Conservation (phyloP, 2,888 invertebrate genomes). For the Chesias legatella region DNA sequence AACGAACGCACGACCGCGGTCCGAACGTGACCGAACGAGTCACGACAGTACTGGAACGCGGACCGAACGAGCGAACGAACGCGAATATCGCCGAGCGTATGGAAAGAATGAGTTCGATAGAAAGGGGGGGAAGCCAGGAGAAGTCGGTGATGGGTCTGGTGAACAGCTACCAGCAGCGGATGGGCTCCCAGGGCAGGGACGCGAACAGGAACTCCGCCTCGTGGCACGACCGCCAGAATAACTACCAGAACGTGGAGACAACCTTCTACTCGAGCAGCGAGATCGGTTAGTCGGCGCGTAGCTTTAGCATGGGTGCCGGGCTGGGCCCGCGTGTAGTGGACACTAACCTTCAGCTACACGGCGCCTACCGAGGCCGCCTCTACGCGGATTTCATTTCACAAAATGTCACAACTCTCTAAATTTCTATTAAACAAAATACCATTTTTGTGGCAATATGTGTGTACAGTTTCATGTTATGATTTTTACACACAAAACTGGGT, state of each 20-base stretch:
- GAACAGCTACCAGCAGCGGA: slow-evolving; percentile 67
- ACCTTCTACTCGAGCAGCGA: slow-evolving; percentile 69
- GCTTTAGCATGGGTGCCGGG: too few relatives aligned
- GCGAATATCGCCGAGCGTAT: slow-evolving; percentile 2
- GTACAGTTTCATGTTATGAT: too few relatives aligned
- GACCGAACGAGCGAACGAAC: slow-evolving; percentile 21
- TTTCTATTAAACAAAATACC: too few relatives aligned
- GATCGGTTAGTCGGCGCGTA: slow-evolving; percentile 56
- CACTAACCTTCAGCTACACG: too few relatives aligned
- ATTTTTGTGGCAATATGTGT: too few relatives aligned
- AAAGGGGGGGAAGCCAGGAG: slow-evolving; percentile 27
- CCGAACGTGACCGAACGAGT: slow-evolving; percentile 48
- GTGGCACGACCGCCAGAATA: slow-evolving; percentile 43
- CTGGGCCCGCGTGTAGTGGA: too few relatives aligned
- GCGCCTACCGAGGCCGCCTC: too few relatives aligned
- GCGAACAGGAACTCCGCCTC: slow-evolving; percentile 39
- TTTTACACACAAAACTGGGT: too few relatives aligned
- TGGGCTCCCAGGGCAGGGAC: slow-evolving; percentile 48
- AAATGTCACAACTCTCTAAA: too few relatives aligned
- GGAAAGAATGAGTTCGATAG: slow-evolving; percentile 4
- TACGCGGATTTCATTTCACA: too few relatives aligned
- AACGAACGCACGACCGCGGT: slow-evolving; percentile 36
- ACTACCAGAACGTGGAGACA: slow-evolving; percentile 59
- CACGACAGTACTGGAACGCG: slow-evolving; percentile 34
- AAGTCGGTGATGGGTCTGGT: slow-evolving; percentile 66